Base-by-base conservation (phyloP, 2,113 vertebrate genomes). In the Alaudala cheleensis region DNA sequence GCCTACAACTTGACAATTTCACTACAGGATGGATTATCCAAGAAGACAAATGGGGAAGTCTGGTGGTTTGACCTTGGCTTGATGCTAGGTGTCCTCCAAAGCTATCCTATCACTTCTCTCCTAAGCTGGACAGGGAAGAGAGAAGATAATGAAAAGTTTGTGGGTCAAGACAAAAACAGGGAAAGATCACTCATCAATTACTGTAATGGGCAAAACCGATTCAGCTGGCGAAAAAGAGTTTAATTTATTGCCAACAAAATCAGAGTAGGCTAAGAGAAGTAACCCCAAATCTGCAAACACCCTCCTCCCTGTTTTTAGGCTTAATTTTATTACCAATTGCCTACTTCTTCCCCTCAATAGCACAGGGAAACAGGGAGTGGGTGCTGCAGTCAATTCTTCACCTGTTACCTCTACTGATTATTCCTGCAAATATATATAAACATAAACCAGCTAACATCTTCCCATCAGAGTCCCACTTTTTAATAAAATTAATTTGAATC, bases 291-390 rank as follows among this genome's bases (percentile, higher is more conserved):
- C 54, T 62, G 40, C 10, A 49, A 77, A 62, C 22, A 62, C 2
- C 10, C 24, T 60, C 14, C 20, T 60, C 11, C 45, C 12, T 54
- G 12, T 76, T 76, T 25, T 31, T 34, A 69, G 31, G 21, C 8
- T 53, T 60, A 39, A 45, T 45, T 47, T 69, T 23, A 49, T 61
- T 61, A 49, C 6, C 12, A 23, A 0, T 42, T 31, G 10, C 28
- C 31, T 42, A 16, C 3, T 12, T 62, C 22, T 34, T 76, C 18
- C 15, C 8, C 14, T 0, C 12, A 47, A 3, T 3, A 5, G n/a
- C n/a, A 28, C 17, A 69, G 25, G 29, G 5, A 31, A 69, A 76
- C 5, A 26, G 17, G 11, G 29, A 76, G 8, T n/a, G 25, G 8
- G 5, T 25, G 8, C 10, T 69, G 25, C 21, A 82, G 12, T 34